A percentile compares a stretch with the other conserved stretches of the same genome.
Evolutionary conservation across 1,140 invertebrate species (phyloP).

Genomic region (Micrasema longulum): DNA sequence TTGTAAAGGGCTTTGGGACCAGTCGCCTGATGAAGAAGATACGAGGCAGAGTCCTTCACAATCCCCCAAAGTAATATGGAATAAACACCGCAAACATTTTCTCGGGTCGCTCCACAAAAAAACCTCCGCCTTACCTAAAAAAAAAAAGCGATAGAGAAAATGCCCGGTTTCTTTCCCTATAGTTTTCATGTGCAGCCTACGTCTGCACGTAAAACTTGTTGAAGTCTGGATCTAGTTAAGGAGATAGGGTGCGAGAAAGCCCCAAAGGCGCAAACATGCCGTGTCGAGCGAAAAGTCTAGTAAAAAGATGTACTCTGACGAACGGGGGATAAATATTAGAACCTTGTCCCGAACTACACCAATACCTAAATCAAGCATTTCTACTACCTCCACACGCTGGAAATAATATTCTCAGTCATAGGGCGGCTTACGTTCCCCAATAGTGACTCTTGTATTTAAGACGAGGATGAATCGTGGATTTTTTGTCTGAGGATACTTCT

Average conservation of each 20-base stretch:
- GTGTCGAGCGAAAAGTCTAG: conserved; percentile 4
- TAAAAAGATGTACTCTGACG: conserved; percentile 3
- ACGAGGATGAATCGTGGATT: conserved; percentile 38
- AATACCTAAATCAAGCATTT: conserved; percentile 13
- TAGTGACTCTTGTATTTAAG: conserved; percentile 33
- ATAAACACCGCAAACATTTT: background rate
- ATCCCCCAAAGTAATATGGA: conserved; percentile 30
- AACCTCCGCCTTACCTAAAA: background rate
- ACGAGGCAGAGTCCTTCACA: conserved; percentile 24
- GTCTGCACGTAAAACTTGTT: conserved; percentile 14
- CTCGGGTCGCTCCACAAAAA: conserved; percentile 1
- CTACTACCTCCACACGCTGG: background rate
- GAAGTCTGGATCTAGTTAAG: conserved; percentile 32
- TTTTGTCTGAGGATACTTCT: conserved; percentile 38
- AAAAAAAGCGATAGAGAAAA: conserved; percentile 1
- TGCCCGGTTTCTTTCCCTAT: conserved; percentile 5
- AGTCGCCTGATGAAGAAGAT: conserved; percentile 33
- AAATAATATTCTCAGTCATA: background rate
- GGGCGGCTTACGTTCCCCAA: conserved; percentile 4
- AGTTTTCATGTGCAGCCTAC: conserved; percentile 1
- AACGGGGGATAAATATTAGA: conserved; percentile 12
- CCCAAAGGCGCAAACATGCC: background rate
- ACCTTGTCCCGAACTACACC: background rate
- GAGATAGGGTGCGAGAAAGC: conserved; percentile 24
- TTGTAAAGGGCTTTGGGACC: conserved; percentile 15